phyloP scores from a whole-genome alignment of 2,888 invertebrate species.

The Agapetus fuscipes region DNA sequence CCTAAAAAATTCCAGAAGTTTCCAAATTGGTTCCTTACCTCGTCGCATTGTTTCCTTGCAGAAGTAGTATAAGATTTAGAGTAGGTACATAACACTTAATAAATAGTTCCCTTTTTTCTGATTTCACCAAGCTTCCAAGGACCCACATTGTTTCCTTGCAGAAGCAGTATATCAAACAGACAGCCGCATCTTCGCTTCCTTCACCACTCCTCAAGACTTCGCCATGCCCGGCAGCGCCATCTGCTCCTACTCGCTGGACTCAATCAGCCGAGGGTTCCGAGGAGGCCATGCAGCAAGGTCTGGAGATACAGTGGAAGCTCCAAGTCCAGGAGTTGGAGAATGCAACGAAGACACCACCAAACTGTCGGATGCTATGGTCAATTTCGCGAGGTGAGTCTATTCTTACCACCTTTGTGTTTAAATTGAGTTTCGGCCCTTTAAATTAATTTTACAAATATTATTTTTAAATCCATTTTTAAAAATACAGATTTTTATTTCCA shows the following conservation, averaged over 20 bases:
- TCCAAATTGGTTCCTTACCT: too few species aligned
- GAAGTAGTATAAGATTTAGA: too few species aligned
- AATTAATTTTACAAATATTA: background rate
- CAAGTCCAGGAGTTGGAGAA: conserved; percentile 46
- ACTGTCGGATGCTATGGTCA: conserved; percentile 70
- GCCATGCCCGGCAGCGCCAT: conserved; percentile 77
- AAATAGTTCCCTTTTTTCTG: too few species aligned
- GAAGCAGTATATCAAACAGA: too few species aligned
- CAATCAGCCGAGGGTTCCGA: conserved; percentile 29
- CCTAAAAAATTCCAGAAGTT: too few species aligned
- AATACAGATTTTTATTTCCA: background rate
- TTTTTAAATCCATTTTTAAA: too few species aligned
- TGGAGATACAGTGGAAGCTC: background rate
- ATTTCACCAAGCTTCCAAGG: too few species aligned
- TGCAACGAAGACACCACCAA: conserved; percentile 76
- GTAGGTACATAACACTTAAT: too few species aligned
- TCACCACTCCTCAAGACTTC: conserved; percentile 57
- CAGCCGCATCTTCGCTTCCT: conserved; percentile 78
- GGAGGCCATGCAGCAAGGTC: background rate
- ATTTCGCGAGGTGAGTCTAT: conserved; percentile 53
- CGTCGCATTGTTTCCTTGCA: too few species aligned
- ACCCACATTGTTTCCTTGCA: too few species aligned
- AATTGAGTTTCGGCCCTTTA: too few species aligned
- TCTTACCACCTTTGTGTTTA: too few species aligned
- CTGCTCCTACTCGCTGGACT: conserved; percentile 76